These are phyloP conservation scores for Acestrorhynchus altus DNA, from an alignment of 2,797 vertebrate species.

Conservation along the genomic window DNA sequence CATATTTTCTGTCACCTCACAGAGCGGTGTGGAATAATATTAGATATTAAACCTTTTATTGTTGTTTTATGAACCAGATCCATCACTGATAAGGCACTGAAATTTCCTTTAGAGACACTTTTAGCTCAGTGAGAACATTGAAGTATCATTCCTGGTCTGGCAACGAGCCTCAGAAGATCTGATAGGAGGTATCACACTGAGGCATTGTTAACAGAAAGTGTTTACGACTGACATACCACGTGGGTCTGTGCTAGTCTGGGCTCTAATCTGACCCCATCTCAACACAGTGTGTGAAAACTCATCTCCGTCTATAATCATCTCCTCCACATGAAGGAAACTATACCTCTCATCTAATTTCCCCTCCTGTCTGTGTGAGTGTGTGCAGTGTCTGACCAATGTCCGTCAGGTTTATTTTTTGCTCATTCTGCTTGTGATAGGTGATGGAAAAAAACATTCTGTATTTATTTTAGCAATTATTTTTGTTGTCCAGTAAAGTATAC, in stretches of 20 bases:
- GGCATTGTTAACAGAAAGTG: conserved; percentile 41
- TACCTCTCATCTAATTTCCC: conserved; percentile 76
- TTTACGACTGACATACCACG: conserved; percentile 40
- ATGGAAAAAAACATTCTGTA: too few species aligned
- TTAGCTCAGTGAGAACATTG: conserved; percentile 17
- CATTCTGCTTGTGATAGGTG: conserved; percentile 21
- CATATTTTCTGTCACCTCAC: neutral
- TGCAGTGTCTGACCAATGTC: conserved; percentile 19
- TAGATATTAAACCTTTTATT: conserved; percentile 26
- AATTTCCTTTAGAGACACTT: conserved; percentile 43
- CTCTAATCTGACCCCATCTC: conserved; percentile 57
- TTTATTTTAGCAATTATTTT: too few species aligned
- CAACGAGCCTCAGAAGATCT: conserved; percentile 35
- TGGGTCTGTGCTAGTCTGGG: conserved; percentile 9
- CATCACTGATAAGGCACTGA: conserved; percentile 40
- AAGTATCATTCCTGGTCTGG: neutral
- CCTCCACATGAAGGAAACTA: conserved; percentile 61
- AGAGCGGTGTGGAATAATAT: conserved; percentile 21
- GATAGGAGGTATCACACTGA: conserved; percentile 40
- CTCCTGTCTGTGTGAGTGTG: conserved; percentile 43
- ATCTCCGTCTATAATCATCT: conserved; percentile 74
- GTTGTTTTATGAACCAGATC: conserved; percentile 45
- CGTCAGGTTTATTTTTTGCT: conserved; percentile 42
- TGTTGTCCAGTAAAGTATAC: too few species aligned
- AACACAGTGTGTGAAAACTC: conserved; percentile 57